phyloP scores from a whole-genome alignment of 2,797 vertebrate genomes.

The Gephyroberyx darwinii region DNA sequence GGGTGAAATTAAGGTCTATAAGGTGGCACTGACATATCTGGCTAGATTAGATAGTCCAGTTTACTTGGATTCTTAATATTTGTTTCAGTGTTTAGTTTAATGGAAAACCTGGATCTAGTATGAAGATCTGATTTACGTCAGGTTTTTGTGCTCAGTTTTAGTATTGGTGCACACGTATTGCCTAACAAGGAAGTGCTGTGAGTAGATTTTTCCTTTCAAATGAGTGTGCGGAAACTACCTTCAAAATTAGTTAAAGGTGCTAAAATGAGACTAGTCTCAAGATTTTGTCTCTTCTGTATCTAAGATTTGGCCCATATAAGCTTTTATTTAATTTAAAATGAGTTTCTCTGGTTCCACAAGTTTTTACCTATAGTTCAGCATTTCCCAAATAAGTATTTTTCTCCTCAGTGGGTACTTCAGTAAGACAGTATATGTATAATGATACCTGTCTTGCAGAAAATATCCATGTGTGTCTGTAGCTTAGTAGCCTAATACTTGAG shows the following conservation, averaged over 20 bases:
- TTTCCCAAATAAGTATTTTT: neutral
- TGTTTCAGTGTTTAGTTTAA: too few relatives aligned
- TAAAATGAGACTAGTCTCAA: neutral
- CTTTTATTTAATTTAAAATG: too few relatives aligned
- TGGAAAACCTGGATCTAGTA: too few relatives aligned
- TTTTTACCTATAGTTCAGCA: too few relatives aligned
- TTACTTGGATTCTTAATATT: too few relatives aligned
- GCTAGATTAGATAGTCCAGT: too few relatives aligned
- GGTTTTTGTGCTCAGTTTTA: too few relatives aligned
- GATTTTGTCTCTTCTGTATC: neutral
- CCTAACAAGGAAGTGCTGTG: neutral
- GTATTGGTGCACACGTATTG: neutral
- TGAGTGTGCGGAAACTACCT: neutral
- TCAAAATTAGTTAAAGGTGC: neutral
- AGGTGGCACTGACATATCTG: too few relatives aligned
- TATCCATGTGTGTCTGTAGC: neutral
- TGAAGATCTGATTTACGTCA: too few relatives aligned
- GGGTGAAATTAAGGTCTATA: too few relatives aligned
- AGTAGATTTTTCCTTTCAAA: neutral
- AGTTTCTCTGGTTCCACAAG: neutral
- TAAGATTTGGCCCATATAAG: neutral
- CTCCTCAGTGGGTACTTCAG: neutral
- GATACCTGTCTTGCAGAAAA: neutral
- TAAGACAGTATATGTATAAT: too few relatives aligned
- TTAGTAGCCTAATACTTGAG: too few relatives aligned